Base-by-base conservation (phyloP, 1,140 invertebrate species). In the Zaprionus lachaisei region DNA sequence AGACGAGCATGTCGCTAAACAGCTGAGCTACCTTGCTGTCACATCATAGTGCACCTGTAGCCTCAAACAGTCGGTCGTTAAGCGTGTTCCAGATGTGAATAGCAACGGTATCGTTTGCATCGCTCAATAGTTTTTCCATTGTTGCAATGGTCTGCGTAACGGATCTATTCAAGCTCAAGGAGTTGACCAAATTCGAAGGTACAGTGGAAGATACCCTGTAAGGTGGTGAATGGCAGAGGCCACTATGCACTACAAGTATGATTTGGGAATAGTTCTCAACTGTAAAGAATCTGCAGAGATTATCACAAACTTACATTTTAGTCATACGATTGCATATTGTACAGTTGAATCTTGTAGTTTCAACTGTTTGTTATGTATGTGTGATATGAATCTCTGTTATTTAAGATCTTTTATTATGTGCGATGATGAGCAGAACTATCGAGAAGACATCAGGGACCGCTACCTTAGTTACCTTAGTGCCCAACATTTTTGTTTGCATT, bases 11-110 rank as follows among this genome's bases (percentile, higher is more conserved):
- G 31, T 62, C 31, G 22, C 31, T 55, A 28, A 71, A 67, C 70
- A 58, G 38, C 22, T 26, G 31, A 66, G 70, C 17, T 56, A 22
- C 17, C 51, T 37, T 41, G 15, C 44, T 38, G 38, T 31, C 56
- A 51, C 68, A 41, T 73, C 20, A 12, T 20, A 24, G 20, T 11
- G 17, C 9, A 4, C 47, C 22, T 20, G 17, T 20, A 20, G 17
- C 9, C 20, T 17, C 41, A 17, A 83, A 62, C 58, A 83, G 77
- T 83, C 72, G 64, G 63, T 83, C 38, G 68, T 74, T 49, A 78
- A 78, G 64, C 63, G 70, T 60, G 70, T 28, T 24, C 41, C 82
- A 85, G 81, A 74, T 85, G 81, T 49, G 82, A 67, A 17, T 24
- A 51, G 77, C 57, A 66, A 55, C 44, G 54, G 34, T 51, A 73